Evolutionary conservation across 2,888 invertebrate species (phyloP).

Genomic region (Eupithecia pulchellata): DNA sequence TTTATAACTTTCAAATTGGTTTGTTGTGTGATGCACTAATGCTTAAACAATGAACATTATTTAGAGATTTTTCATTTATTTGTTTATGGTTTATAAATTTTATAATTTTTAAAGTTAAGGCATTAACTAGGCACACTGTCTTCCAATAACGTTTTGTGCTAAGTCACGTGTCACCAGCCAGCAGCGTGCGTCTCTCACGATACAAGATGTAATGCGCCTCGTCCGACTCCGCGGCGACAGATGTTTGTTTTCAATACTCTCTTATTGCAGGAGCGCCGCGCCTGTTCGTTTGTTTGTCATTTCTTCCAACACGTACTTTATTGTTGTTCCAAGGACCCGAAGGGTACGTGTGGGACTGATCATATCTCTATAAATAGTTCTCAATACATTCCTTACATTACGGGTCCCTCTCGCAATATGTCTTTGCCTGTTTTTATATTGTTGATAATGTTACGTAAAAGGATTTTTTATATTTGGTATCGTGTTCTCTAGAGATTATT

Average conservation of each 20-base stretch:
- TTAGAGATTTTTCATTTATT: not conserved
- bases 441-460: not conserved
- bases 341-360: slow-evolving; percentile 23
- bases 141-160: not conserved
- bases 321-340: slow-evolving; percentile 32
- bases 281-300: slow-evolving; percentile 49
- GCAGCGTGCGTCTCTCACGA: not conserved
- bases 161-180: not conserved
- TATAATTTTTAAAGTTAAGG: not conserved
- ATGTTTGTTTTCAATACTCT: slow-evolving; percentile 54
- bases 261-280: slow-evolving; percentile 38
- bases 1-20: not conserved
- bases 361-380: slow-evolving; percentile 16
- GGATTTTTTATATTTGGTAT: not conserved
- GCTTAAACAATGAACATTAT: not conserved
- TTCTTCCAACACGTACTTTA: slow-evolving; percentile 45
- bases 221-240: slow-evolving; percentile 50
- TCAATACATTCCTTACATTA: slow-evolving; percentile 4
- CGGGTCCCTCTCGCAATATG: not conserved
- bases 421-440: slow-evolving; percentile 4
- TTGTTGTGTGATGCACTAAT: too few relatives aligned
- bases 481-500: not conserved
- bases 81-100: not conserved
- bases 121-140: not conserved
- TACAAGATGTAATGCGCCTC: not conserved